Percentiles rank a stretch among this genome's conserved stretches.
These are phyloP conservation scores for Eledone cirrhosa DNA, from an alignment of 2,888 invertebrate genomes.

Conservation along the genomic window DNA sequence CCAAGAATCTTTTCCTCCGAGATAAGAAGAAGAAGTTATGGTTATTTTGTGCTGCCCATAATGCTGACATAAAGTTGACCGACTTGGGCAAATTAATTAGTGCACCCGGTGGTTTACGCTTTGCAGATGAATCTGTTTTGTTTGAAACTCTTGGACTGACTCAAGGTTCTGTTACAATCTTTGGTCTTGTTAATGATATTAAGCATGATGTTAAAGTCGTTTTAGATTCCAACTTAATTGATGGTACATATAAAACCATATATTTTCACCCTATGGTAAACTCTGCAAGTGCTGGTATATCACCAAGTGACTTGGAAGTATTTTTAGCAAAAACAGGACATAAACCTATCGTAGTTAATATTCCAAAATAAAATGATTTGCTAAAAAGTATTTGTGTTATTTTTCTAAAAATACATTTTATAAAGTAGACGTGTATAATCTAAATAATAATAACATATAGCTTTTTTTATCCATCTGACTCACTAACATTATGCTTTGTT, in stretches of 20 bases:
- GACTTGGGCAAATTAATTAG: conserved; percentile 59
- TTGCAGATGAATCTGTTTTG: conserved; percentile 61
- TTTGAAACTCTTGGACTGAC: conserved; percentile 60
- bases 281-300: conserved; percentile 53
- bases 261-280: conserved; percentile 65
- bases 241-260: conserved; percentile 49
- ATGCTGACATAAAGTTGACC: conserved; percentile 60
- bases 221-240: conserved; percentile 50
- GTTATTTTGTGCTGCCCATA: conserved; percentile 62
- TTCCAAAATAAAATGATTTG: background rate
- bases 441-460: too few species aligned
- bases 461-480: too few species aligned
- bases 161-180: conserved; percentile 65
- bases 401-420: too few species aligned
- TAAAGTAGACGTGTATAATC: too few species aligned
- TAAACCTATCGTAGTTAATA: conserved; percentile 40
- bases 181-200: conserved; percentile 63
- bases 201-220: conserved; percentile 57
- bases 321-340: conserved; percentile 54
- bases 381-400: too few species aligned
- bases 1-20: conserved; percentile 65
- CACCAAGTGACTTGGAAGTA: conserved; percentile 45
- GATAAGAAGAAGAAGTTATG: conserved; percentile 66
- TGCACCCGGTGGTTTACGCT: conserved; percentile 61
- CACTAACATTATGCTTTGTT: too few species aligned